Evolutionary conservation across 1,140 invertebrate genomes (phyloP).

Genomic region (Dendroctonus valens): DNA sequence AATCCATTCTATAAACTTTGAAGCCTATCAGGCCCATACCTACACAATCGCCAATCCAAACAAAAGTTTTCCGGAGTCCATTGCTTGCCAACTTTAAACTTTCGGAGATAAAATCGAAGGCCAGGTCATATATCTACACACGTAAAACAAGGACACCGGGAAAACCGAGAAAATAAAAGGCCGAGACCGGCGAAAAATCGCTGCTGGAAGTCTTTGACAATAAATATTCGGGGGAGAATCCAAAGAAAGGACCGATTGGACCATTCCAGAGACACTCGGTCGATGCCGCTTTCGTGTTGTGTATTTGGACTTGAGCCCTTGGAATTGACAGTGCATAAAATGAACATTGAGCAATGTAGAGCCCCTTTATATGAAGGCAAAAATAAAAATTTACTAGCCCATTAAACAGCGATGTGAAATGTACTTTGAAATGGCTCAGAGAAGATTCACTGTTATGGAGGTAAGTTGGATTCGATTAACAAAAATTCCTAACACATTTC

Average conservation of each 20-base stretch:
- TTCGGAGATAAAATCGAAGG: conserved; percentile 30
- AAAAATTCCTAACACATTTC: too few relatives aligned
- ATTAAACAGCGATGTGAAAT: too few relatives aligned
- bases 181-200: conserved; percentile 12
- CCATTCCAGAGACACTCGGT: neutral
- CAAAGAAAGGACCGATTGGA: conserved; percentile 11
- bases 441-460: too few relatives aligned
- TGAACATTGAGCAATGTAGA: too few relatives aligned
- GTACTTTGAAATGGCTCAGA: too few relatives aligned
- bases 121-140: conserved; percentile 26
- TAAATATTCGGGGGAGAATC: conserved; percentile 20
- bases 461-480: too few relatives aligned
- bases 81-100: conserved; percentile 25
- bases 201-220: conserved; percentile 15
- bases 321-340: conserved; percentile 9
- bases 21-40: conserved; percentile 21
- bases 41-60: conserved; percentile 27
- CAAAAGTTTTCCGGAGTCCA: conserved; percentile 20
- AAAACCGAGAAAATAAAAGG: conserved; percentile 8
- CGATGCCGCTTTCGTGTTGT: neutral
- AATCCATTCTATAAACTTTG: conserved; percentile 19
- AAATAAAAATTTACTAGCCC: too few relatives aligned
- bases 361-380: too few relatives aligned
- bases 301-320: neutral
- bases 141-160: conserved; percentile 18